Base-by-base conservation (phyloP, 1,140 invertebrate species). In the Spodoptera frugiperda region DNA sequence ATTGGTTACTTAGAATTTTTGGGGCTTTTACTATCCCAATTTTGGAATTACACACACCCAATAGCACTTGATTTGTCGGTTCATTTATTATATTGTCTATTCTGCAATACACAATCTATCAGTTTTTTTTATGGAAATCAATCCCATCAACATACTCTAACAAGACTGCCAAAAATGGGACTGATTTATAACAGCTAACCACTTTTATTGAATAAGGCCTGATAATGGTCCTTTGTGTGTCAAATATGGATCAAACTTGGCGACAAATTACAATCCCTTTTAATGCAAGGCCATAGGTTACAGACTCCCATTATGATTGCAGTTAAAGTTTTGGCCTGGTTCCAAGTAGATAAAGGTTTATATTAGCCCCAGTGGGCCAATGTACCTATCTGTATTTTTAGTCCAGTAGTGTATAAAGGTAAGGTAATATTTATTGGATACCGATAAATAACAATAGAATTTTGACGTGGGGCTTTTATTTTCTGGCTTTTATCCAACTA, bases 161-260 rank as follows among this genome's bases (percentile, higher is more conserved):
- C 30, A 61, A 61, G 30, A 8, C 30, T 17, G n/a, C 57, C 57
- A 39, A 63, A 44, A 14, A 19, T 15, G 11, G 44, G 39, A 48
- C 46, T 65, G 61, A 65, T 65, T 65, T 65, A 65, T 65, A 14
- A 17, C 15, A 14, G 33, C 61, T 19, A 65, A 39, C 61, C 5
- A 65, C 57, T 39, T 59, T 25, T 61, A n/a, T 9, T 65, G 3
- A 46, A 65, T 65, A 65, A 19, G 61, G 61, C 8, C 61, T 6
- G 15, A 46, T 63, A 65, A 65, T 65, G 61, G 11, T 44, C 61
- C 61, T 48, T 65, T 65, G 61, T 65, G 15, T 48, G 17, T 65
- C 61, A 65, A 65, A 65, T 65, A 65, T 65, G 61, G 61, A 65
- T 48, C 39, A 46, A 46, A 17, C 15, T 48, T 65, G 44, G 61